Evolutionary conservation across 1,140 invertebrate genomes (phyloP).

Genomic region (Panagrolaimus sp.): DNA sequence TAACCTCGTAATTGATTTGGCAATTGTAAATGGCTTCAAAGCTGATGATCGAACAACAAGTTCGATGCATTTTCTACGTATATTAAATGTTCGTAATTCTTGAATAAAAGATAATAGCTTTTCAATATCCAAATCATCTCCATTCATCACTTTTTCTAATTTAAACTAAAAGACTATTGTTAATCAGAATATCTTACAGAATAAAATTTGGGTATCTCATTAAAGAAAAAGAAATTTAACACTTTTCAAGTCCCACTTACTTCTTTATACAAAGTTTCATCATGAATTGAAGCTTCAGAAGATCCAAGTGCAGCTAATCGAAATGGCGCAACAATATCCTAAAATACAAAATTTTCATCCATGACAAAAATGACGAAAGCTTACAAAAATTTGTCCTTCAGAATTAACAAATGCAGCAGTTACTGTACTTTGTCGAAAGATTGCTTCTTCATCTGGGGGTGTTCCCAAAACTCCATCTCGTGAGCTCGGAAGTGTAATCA

Average conservation of each 20-base stretch:
- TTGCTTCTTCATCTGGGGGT: not conserved
- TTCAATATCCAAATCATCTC: slow-evolving; percentile 22
- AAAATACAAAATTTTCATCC: slow-evolving; percentile 12
- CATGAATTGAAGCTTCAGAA: slow-evolving; percentile 30
- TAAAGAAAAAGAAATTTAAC: not conserved
- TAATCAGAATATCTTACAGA: too few species aligned
- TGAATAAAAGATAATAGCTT: slow-evolving; percentile 21
- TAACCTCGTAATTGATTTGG: too few species aligned
- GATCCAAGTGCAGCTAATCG: slow-evolving; percentile 45
- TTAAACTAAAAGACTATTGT: not conserved
- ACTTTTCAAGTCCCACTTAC: slow-evolving; percentile 8
- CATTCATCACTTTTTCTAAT: not conserved
- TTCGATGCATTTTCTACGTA: not conserved
- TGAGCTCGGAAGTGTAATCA: slow-evolving; percentile 25
- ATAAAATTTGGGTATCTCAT: too few species aligned
- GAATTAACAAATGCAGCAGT: slow-evolving; percentile 34
- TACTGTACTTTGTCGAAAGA: not conserved
- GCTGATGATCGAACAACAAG: not conserved
- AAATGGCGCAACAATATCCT: slow-evolving; percentile 41
- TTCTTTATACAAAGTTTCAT: slow-evolving; percentile 45
- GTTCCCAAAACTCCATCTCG: slow-evolving; percentile 24
- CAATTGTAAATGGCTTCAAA: not conserved
- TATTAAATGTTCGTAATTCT: slow-evolving; percentile 22
- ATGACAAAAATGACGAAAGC: slow-evolving; percentile 12
- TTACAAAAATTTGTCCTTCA: slow-evolving; percentile 35